Evolutionary conservation across 1,140 invertebrate species (phyloP).

Genomic region (Eriocheir sinensis): DNA sequence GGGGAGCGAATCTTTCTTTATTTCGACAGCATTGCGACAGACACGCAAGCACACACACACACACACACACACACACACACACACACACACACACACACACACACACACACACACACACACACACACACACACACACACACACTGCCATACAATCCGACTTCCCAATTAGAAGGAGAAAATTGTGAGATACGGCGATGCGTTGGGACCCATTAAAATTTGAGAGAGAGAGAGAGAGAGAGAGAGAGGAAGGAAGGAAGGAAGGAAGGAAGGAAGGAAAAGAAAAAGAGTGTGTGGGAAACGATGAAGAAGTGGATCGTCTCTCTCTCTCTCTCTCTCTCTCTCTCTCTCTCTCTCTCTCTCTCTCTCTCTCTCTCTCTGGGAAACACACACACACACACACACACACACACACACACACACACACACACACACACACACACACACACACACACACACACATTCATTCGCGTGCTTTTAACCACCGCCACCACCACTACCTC

Average conservation of each 20-base stretch:
- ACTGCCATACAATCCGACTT: not conserved
- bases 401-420: no score
- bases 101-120: constrained; percentile 53
- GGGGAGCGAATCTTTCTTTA: no score
- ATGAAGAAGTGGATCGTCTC: no score
- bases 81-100: constrained; percentile 33
- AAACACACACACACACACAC: no score
- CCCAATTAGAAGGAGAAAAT: not conserved
- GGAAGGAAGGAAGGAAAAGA: constrained; percentile 23
- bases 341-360: no score
- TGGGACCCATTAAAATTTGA: not conserved
- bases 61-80: constrained; percentile 30
- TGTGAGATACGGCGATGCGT: not conserved
- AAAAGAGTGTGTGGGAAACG: not conserved
- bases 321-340: not conserved
- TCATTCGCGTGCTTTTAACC: not conserved
- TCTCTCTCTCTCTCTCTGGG: no score
- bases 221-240: constrained; percentile 8
- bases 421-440: no score
- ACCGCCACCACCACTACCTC: not conserved
- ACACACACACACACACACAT: not conserved
- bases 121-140: constrained; percentile 51
- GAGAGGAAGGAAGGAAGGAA: not conserved
- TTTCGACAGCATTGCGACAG: not conserved
- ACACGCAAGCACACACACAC: constrained; percentile 19